Evolutionary conservation across 2,797 vertebrate genomes (phyloP).

Genomic region (Choloepus didactylus): DNA sequence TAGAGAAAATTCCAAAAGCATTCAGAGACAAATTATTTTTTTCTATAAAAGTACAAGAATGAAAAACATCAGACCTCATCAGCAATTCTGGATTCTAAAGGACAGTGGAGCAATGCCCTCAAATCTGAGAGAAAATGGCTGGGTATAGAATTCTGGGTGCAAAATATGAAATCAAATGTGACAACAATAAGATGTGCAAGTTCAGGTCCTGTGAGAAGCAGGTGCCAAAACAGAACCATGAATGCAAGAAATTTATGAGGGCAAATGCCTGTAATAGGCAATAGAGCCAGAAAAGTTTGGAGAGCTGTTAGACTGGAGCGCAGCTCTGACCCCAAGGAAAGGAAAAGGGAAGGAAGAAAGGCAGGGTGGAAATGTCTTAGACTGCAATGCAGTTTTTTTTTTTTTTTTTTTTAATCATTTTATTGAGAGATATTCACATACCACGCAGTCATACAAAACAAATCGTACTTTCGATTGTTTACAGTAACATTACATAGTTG

Average conservation of each 20-base stretch:
- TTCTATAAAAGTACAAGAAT: conserved; percentile 56
- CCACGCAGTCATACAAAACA: too few species aligned
- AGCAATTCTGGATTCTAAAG: conserved; percentile 19
- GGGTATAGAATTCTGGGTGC: not conserved
- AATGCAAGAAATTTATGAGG: not conserved
- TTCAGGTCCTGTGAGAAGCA: not conserved
- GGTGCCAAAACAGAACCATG: not conserved
- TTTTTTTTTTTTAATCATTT: too few species aligned
- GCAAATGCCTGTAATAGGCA: not conserved
- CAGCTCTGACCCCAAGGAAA: not conserved
- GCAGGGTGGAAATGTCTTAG: not conserved
- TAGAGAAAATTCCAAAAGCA: conserved; percentile 66
- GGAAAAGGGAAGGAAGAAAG: not conserved
- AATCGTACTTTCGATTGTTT: too few species aligned
- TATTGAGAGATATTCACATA: too few species aligned
- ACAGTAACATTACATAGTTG: too few species aligned
- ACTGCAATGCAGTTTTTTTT: not conserved
- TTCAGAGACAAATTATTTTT: conserved; percentile 10
- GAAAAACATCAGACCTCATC: not conserved
- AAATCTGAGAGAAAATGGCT: not conserved
- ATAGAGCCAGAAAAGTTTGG: not conserved
- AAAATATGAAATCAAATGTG: conserved; percentile 1
- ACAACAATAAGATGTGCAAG: not conserved
- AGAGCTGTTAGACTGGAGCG: fast-evolving
- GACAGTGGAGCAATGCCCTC: not conserved